Evolutionary conservation across 2,113 vertebrate species (phyloP).

Genomic region (Stomatorhinus ivindoensis): DNA sequence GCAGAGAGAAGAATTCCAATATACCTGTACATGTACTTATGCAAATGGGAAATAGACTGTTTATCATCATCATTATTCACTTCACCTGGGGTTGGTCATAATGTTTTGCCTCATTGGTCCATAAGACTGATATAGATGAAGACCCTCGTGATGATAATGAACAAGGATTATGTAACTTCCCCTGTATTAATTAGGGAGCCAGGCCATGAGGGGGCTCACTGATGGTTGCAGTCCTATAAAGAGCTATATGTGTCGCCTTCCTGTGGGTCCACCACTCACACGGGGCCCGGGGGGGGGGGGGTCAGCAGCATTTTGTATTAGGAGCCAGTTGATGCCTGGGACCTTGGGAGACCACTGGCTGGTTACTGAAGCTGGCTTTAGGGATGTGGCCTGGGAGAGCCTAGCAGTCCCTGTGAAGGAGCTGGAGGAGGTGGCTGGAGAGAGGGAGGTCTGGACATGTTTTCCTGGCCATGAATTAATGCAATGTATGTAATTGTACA

Average conservation of each 20-base stretch:
- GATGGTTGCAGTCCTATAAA: background rate
- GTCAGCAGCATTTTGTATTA: background rate
- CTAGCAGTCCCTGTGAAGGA: background rate
- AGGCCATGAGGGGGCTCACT: background rate
- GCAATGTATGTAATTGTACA: background rate
- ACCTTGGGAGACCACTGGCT: background rate
- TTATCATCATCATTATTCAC: too few relatives aligned
- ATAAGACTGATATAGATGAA: too few relatives aligned
- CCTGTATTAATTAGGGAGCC: too few relatives aligned
- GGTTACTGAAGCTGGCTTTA: background rate
- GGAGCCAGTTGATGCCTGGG: background rate
- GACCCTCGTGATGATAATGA: too few relatives aligned
- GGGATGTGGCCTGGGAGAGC: background rate
- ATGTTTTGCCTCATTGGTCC: too few relatives aligned
- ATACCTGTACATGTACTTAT: too few relatives aligned
- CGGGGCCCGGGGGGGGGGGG: background rate
- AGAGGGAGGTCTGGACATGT: background rate
- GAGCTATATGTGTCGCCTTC: background rate
- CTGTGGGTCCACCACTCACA: background rate
- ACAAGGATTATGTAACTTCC: too few relatives aligned
- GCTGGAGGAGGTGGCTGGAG: background rate
- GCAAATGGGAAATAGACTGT: too few relatives aligned
- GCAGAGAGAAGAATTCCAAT: too few relatives aligned
- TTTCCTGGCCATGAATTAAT: background rate
- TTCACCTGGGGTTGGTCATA: too few relatives aligned